These are phyloP conservation scores for Corynorhinus townsendii DNA, from an alignment of 2,113 vertebrate species.

Conservation along the genomic window DNA sequence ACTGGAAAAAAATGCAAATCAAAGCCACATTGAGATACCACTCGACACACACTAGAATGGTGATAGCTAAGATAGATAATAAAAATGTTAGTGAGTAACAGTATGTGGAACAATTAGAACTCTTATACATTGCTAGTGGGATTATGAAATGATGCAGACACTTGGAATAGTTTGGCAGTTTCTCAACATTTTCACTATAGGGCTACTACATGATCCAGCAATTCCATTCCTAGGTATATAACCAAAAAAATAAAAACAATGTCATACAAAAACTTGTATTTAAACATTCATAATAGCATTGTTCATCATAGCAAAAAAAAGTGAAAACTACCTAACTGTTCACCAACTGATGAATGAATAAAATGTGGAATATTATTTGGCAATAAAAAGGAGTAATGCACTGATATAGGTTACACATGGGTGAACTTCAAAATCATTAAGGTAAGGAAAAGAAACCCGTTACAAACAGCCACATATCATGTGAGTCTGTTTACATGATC, in stretches of 20 bases:
- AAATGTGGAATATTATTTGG: neutral
- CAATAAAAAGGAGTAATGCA: neutral
- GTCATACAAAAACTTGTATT: neutral
- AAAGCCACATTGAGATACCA: neutral
- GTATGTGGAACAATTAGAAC: neutral
- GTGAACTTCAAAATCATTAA: neutral
- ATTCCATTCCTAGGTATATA: neutral
- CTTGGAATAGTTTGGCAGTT: neutral
- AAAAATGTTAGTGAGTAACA: neutral
- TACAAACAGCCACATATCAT: neutral
- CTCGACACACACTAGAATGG: neutral
- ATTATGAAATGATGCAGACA: neutral
- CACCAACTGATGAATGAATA: neutral
- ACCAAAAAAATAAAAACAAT: neutral
- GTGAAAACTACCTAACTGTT: neutral
- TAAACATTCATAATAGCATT: neutral
- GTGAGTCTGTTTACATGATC: neutral
- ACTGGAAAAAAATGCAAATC: slow-evolving; percentile 9
- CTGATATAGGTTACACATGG: neutral
- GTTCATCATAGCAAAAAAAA: neutral
- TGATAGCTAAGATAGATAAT: neutral
- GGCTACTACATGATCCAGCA: neutral
- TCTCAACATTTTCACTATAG: neutral
- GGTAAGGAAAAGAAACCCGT: neutral
- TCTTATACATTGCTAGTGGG: neutral